Conservation (phyloP, 2,797 vertebrate species). For the Fratercula arctica region DNA sequence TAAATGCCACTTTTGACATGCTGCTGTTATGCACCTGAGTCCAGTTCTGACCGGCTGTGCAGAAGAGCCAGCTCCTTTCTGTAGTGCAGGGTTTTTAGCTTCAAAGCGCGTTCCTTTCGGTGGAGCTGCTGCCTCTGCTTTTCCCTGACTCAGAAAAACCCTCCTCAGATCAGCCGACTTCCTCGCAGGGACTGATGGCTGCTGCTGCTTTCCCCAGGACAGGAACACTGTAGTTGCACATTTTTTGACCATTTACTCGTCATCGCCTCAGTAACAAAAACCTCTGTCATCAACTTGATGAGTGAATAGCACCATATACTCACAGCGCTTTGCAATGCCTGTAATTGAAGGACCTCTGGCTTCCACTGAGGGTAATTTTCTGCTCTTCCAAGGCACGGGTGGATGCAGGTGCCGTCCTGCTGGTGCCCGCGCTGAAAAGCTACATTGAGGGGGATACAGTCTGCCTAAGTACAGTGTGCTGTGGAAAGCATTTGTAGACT, state of each 20-base stretch:
- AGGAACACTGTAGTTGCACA: accelerated
- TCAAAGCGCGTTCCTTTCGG: not conserved
- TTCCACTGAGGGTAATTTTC: not conserved
- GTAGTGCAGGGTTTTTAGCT: not conserved
- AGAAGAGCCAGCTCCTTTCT: not conserved
- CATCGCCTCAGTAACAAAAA: not conserved
- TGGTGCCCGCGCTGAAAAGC: accelerated
- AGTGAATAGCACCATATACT: accelerated
- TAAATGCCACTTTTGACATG: not conserved
- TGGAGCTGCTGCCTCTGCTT: not conserved
- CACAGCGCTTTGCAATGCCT: accelerated
- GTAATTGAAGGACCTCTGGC: not conserved
- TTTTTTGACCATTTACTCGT: too few relatives aligned
- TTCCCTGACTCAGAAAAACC: not conserved
- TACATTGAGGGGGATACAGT: too few relatives aligned
- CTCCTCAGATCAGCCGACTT: accelerated
- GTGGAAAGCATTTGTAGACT: accelerated
- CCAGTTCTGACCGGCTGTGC: not conserved
- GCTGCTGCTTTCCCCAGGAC: not conserved
- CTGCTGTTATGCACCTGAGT: accelerated
- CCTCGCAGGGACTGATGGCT: not conserved
- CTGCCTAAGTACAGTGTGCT: not conserved
- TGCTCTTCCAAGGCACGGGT: not conserved
- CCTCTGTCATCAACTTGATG: not conserved
- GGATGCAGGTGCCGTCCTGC: not conserved